Evolutionary conservation across 2,888 invertebrate genomes (phyloP).

Genomic region (Chorisops tibialis): DNA sequence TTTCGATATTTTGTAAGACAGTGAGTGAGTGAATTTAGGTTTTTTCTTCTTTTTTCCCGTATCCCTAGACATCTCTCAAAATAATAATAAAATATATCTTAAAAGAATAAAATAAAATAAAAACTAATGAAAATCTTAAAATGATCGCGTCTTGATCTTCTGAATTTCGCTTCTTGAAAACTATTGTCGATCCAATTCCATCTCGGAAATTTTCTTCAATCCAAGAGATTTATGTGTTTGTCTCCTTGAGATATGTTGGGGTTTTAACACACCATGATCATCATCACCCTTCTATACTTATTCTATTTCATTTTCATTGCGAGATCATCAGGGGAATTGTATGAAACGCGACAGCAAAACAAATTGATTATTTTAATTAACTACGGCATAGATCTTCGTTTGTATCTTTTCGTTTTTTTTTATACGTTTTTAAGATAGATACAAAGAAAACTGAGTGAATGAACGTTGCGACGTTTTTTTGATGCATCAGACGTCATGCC

Average conservation of each 20-base stretch:
- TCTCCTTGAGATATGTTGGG: too few relatives aligned
- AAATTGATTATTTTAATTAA: slow-evolving; percentile 33
- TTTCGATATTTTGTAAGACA: slow-evolving; percentile 4
- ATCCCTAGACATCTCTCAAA: neutral
- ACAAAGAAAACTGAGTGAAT: too few relatives aligned
- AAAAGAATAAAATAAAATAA: neutral
- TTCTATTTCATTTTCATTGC: slow-evolving; percentile 4
- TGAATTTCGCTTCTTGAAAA: neutral
- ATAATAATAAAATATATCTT: neutral
- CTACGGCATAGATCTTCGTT: slow-evolving; percentile 29
- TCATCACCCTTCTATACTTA: too few relatives aligned
- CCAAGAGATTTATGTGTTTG: too few relatives aligned
- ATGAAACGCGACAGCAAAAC: slow-evolving; percentile 13
- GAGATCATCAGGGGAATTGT: slow-evolving; percentile 16
- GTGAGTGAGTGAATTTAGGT: slow-evolving; percentile 5
- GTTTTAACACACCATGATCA: neutral
- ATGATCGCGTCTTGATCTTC: neutral
- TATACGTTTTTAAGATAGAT: too few relatives aligned
- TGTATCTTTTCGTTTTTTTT: too few relatives aligned
- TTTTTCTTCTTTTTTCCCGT: too few relatives aligned
- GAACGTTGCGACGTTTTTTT: too few relatives aligned
- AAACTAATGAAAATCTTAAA: neutral
- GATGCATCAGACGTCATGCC: too few relatives aligned
- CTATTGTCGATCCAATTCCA: neutral
- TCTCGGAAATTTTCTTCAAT: neutral